Conservation (phyloP, 2,888 invertebrate genomes). For the Melitaea athalia region DNA sequence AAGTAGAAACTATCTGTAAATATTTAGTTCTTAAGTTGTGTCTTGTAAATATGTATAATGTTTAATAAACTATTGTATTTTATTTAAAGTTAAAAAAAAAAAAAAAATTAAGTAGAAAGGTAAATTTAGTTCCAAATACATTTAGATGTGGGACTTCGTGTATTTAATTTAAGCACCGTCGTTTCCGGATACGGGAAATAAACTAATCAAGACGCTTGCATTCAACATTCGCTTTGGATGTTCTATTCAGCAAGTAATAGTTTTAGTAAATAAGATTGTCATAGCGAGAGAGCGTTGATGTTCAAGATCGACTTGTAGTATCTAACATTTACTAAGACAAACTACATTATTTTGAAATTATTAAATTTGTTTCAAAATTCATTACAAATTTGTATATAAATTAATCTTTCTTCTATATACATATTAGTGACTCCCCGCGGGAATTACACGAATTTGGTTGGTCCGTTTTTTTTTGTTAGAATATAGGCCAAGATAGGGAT, state of each 20-base stretch:
- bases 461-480: too few relatives aligned
- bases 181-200: conserved; percentile 15
- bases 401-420: too few relatives aligned
- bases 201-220: conserved; percentile 29
- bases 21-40: too few relatives aligned
- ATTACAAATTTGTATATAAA: neutral
- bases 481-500: too few relatives aligned
- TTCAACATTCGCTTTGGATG: conserved; percentile 18
- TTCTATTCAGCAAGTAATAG: conserved; percentile 18
- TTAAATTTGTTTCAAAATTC: neutral
- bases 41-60: too few relatives aligned
- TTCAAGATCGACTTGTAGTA: conserved; percentile 8
- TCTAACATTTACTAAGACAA: conserved; percentile 1
- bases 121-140: neutral
- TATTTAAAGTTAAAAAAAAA: too few relatives aligned
- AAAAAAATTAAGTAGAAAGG: too few relatives aligned
- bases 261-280: conserved; percentile 25
- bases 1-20: too few relatives aligned
- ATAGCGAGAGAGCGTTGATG: conserved; percentile 19
- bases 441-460: too few relatives aligned
- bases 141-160: neutral
- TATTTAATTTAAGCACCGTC: neutral
- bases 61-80: too few relatives aligned
- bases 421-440: too few relatives aligned
- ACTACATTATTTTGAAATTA: neutral